Evolutionary conservation across 2,888 invertebrate species (phyloP).

Genomic region (Neocrepidodera transversa): DNA sequence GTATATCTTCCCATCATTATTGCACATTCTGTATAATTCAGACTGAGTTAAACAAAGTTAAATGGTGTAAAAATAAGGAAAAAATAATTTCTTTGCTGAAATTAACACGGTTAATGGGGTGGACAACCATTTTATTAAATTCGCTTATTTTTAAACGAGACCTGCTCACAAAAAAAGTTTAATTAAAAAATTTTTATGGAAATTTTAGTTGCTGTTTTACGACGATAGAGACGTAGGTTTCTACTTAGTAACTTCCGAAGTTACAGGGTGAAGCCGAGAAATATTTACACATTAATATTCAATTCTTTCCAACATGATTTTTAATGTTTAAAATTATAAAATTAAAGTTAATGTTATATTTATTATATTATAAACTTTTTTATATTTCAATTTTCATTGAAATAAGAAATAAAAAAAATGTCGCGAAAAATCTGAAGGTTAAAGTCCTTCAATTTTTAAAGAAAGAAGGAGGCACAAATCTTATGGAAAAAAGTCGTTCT

Average conservation of each 20-base stretch:
- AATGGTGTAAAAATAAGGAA: conserved; percentile 51
- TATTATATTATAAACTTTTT: no score
- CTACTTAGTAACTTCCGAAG: neutral
- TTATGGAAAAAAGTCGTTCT: no score
- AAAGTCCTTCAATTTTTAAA: no score
- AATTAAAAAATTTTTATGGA: conserved; percentile 49
- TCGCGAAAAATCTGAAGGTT: no score
- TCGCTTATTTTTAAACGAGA: conserved; percentile 26
- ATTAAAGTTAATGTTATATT: no score
- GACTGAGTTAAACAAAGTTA: conserved; percentile 49
- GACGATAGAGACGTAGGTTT: conserved; percentile 19
- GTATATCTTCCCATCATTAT: conserved; percentile 51
- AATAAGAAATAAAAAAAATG: no score
- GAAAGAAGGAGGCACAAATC: no score
- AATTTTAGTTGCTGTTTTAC: conserved; percentile 39
- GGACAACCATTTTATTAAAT: conserved; percentile 40
- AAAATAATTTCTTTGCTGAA: conserved; percentile 43
- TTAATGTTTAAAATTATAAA: no score
- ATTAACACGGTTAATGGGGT: conserved; percentile 53
- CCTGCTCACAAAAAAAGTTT: conserved; percentile 42
- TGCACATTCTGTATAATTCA: conserved; percentile 51
- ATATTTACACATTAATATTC: no score
- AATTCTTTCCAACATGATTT: no score
- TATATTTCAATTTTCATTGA: no score
- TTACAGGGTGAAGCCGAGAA: conserved; percentile 6